Evolutionary conservation across 1,140 invertebrate genomes (phyloP).

Genomic region (Leguminivora glycinivorella): DNA sequence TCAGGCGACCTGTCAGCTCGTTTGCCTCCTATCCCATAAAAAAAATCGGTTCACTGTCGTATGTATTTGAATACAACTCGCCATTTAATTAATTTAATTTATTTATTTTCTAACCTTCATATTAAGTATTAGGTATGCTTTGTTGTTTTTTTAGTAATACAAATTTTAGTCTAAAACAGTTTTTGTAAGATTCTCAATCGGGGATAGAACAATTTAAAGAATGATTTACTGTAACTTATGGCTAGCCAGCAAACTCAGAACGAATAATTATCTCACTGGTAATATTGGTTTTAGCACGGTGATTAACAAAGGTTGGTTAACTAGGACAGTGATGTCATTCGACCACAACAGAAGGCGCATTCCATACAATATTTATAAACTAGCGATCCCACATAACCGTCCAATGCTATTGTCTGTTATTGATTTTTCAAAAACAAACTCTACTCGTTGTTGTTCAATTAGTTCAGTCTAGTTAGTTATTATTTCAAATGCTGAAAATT

Average conservation of each 20-base stretch:
- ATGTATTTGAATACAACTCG: too few species aligned
- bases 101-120: too few species aligned
- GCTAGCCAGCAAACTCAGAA: not conserved
- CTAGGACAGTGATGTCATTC: slow-evolving; percentile 10
- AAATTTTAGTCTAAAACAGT: too few species aligned
- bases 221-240: not conserved
- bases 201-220: not conserved
- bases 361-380: not conserved
- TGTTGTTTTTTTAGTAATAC: too few species aligned
- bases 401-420: not conserved
- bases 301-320: not conserved
- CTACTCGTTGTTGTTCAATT: not conserved
- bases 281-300: not conserved
- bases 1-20: too few species aligned
- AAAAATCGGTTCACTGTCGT: too few species aligned
- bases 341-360: slow-evolving; percentile 3
- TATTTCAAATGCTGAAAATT: too few species aligned
- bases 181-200: too few species aligned
- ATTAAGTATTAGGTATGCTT: too few species aligned
- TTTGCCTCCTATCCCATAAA: too few species aligned
- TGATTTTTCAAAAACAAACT: not conserved
- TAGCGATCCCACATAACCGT: not conserved
- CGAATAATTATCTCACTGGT: not conserved
- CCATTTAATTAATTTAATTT: too few species aligned
- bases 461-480: too few species aligned